phyloP scores from a whole-genome alignment of 2,888 invertebrate species.

The Brachylomia viminalis region DNA sequence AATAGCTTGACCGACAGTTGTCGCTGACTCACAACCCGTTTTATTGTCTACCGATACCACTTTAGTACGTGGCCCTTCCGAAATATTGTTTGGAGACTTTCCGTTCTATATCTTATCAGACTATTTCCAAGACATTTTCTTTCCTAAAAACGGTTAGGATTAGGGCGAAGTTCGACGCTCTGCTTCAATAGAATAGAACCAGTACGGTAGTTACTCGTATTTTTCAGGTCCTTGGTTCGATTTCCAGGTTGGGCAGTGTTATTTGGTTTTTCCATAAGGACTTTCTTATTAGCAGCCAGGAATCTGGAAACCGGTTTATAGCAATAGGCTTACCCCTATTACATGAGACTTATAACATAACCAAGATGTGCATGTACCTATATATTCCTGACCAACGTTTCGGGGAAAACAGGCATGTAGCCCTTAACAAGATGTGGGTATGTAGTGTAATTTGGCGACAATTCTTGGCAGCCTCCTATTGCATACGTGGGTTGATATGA shows the following conservation, averaged over 20 bases:
- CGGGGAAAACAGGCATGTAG: not conserved
- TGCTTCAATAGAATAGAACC: not conserved
- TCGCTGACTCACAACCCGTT: constrained; percentile 26
- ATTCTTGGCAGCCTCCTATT: constrained; percentile 23
- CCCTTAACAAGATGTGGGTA: not conserved
- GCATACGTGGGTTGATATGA: constrained; percentile 17
- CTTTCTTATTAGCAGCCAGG: no score
- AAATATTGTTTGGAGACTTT: constrained; percentile 15
- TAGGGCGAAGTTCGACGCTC: not conserved
- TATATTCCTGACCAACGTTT: not conserved
- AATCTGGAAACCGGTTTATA: no score
- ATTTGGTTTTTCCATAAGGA: not conserved
- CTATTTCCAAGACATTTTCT: constrained; percentile 19
- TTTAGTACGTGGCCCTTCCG: constrained; percentile 19
- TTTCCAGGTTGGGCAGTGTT: not conserved
- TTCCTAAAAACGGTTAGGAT: not conserved
- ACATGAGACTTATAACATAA: not conserved
- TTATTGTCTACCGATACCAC: constrained; percentile 29
- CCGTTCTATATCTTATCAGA: not conserved
- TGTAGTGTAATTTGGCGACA: constrained; percentile 13
- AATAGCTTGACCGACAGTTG: constrained; percentile 17
- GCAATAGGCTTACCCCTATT: not conserved
- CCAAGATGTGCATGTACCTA: not conserved
- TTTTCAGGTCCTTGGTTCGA: not conserved
- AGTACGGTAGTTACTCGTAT: not conserved